Conservation (phyloP, 1,140 invertebrate genomes). For the Neodiprion pinetum region DNA sequence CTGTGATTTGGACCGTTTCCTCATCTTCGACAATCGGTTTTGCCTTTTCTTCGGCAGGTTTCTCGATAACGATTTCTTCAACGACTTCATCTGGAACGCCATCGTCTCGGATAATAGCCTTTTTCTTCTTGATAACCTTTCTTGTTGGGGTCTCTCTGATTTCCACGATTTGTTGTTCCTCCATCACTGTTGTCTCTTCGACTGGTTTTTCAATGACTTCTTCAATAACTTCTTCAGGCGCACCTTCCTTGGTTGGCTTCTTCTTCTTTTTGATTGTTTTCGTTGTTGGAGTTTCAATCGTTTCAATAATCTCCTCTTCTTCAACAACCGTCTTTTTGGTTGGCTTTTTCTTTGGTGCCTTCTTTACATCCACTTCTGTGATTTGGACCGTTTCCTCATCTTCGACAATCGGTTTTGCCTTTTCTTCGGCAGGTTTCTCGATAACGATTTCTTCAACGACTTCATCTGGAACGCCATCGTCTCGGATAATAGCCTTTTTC, state of each 20-base stretch:
- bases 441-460: constrained; percentile 38
- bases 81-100: constrained; percentile 29
- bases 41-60: constrained; percentile 33
- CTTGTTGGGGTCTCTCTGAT: constrained; percentile 19
- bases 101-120: constrained; percentile 32
- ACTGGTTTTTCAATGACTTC: constrained; percentile 29
- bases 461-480: constrained; percentile 37
- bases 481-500: constrained; percentile 36
- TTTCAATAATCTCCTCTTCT: constrained; percentile 39
- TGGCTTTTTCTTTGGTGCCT: constrained; percentile 9
- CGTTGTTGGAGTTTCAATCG: constrained; percentile 37
- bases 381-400: constrained; percentile 30
- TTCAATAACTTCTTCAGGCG: constrained; percentile 27
- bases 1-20: constrained; percentile 22
- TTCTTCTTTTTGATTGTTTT: constrained; percentile 47
- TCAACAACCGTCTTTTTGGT: constrained; percentile 23
- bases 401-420: constrained; percentile 26
- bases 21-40: constrained; percentile 39
- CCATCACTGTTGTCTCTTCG: constrained; percentile 24
- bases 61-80: constrained; percentile 39
- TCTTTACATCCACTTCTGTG: constrained; percentile 25
- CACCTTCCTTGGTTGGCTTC: constrained; percentile 35
- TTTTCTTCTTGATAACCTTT: constrained; percentile 29
- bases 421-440: constrained; percentile 35
- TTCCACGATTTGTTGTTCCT: constrained; percentile 30